Base-by-base conservation (phyloP, 2,888 invertebrate genomes). In the Apotomis turbidana region DNA sequence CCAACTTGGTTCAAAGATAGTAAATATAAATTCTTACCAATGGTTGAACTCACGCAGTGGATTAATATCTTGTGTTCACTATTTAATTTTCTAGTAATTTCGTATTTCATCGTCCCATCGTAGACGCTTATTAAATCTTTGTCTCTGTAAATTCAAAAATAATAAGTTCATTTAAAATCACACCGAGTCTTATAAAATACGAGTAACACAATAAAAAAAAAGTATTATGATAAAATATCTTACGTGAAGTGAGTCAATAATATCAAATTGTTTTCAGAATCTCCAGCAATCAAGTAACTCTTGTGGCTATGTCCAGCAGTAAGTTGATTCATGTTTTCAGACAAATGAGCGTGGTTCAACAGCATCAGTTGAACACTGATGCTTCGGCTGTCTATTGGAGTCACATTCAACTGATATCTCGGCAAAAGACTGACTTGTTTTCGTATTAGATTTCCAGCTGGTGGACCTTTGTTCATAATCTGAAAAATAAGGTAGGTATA, bases 401-500 rank as follows among this genome's bases (percentile, higher is more conserved):
- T 87, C 38, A 93, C 79, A 1, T 83, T 84, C 13, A 96, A 75
- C 38, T 89, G 85, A 84, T 96, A 97, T 78, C 94, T 94, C 0
- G 97, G 97, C 4, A 97, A 88, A 27, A 94, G 86, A 59, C 88
- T 86, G 12, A 96, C 94, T 85, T 95, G 94, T 74, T 95, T 95
- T 57, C 94, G 92, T 3, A 97, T 82, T 58, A 94, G 86, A 81
- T 95, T 96, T 4, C 97, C 97, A 76, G 96, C 95, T 59, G 97
- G 97, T 12, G 96, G 95, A 57, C 95, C 95, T 83, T 96, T 94
- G 84, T 96, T 96, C 80, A 96, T 94, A 81, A 96, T 96, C 96
- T 96, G 75, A 41, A 68, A 68, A 36, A n/a, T 49, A 44, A 5
- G 44, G 49, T 44, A 27, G 27, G 27, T 44, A 44, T 6, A 44